These are phyloP conservation scores for Andrena haemorrhoa DNA, from an alignment of 2,888 invertebrate species.

Conservation along the genomic window DNA sequence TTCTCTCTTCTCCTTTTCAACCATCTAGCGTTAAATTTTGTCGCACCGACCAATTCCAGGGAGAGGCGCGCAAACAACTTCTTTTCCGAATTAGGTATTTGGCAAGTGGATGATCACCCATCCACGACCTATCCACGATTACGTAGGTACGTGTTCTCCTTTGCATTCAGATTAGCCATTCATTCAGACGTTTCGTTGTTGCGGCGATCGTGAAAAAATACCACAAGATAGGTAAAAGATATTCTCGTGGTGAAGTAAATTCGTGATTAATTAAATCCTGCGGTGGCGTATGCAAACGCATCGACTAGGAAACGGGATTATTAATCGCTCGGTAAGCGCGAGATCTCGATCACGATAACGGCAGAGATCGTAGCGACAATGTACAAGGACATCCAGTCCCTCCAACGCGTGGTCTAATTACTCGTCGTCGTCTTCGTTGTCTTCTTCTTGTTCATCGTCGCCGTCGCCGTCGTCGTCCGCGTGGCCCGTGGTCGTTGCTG, in stretches of 20 bases:
- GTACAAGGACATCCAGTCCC: conserved; percentile 62
- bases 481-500: conserved; percentile 29
- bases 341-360: conserved; percentile 59
- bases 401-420: conserved; percentile 68
- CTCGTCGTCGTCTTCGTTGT: conserved; percentile 37
- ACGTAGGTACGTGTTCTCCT: background rate
- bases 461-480: conserved; percentile 24
- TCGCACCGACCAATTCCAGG: background rate
- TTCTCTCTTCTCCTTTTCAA: background rate
- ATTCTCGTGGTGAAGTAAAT: conserved; percentile 49
- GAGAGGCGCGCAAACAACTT: background rate
- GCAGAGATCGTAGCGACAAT: conserved; percentile 49
- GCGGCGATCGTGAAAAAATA: conserved; percentile 14
- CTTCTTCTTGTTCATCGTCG: conserved; percentile 10
- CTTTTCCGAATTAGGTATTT: background rate
- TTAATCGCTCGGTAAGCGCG: conserved; percentile 57
- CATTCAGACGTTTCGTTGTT: background rate
- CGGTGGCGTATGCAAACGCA: conserved; percentile 46
- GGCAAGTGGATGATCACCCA: background rate
- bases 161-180: background rate
- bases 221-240: conserved; percentile 5
- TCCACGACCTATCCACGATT: background rate
- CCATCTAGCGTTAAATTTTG: background rate
- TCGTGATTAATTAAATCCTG: conserved; percentile 50
- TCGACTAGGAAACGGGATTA: conserved; percentile 52